phyloP scores from a whole-genome alignment of 23 tunicate genomes.

The Ciona savignyi region DNA sequence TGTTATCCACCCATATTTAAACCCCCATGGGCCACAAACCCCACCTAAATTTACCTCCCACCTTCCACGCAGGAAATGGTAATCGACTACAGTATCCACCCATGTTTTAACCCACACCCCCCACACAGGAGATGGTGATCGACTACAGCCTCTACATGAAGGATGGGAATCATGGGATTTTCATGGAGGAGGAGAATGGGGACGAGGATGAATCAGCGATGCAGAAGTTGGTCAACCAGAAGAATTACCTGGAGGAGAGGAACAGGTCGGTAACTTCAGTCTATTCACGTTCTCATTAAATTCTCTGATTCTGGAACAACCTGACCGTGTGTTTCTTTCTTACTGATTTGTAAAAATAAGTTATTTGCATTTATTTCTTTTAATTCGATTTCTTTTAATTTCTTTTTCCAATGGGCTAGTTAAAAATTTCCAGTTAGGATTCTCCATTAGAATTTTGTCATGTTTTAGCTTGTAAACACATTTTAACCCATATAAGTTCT shows the following conservation, averaged over 20 bases:
- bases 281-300: no score
- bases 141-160: conserved; percentile 88
- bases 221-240: conserved; percentile 65
- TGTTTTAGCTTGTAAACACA: no score
- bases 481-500: no score
- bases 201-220: conserved; percentile 26
- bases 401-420: no score
- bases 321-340: not conserved
- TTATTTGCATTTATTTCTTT: conserved; percentile 1
- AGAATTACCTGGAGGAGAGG: conserved; percentile 88
- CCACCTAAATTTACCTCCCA: no score
- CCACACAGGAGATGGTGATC: conserved; percentile 63
- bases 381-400: no score
- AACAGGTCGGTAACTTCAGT: no score
- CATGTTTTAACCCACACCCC: no score
- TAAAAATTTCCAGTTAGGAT: no score
- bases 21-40: no score
- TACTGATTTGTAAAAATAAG: not conserved
- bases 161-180: conserved; percentile 31
- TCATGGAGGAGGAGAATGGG: conserved; percentile 18
- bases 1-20: no score
- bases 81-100: conserved; percentile 81
- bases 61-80: conserved; percentile 55
- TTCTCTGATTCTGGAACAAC: not conserved
- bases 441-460: no score